These are phyloP conservation scores for Coptodon rendalli DNA, from an alignment of 2,113 vertebrate species.

Conservation along the genomic window DNA sequence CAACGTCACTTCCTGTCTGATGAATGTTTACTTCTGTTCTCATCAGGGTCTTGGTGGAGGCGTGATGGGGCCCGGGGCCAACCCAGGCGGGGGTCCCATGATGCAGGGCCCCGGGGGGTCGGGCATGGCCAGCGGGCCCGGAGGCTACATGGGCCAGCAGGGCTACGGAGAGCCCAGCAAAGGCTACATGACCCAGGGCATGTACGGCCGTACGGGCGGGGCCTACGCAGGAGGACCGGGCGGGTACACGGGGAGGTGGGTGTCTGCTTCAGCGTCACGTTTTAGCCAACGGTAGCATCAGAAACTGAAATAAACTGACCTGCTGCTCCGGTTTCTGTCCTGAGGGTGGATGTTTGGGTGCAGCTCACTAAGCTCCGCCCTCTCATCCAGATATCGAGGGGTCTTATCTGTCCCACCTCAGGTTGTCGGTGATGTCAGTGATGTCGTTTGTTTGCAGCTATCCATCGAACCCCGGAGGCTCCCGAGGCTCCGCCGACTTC, in stretches of 20 bases:
- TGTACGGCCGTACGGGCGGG: conserved; percentile 77
- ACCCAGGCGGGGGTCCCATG: conserved; percentile 76
- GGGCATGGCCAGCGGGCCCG: conserved; percentile 71
- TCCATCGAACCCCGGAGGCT: conserved; percentile 54
- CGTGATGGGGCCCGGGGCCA: conserved; percentile 82
- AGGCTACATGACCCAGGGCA: conserved; percentile 78
- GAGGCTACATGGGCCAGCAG: conserved; percentile 83
- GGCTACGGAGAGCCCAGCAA: conserved; percentile 80
- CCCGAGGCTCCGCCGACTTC: conserved; percentile 79
- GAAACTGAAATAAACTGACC: background rate
- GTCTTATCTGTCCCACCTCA: background rate
- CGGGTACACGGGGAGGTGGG: conserved; percentile 74
- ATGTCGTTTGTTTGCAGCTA: conserved; percentile 67
- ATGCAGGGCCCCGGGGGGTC: conserved; percentile 77
- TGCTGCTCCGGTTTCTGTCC: background rate
- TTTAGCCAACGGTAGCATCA: background rate
- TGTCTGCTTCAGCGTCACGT: background rate
- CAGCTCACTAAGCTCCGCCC: background rate
- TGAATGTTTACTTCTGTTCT: background rate
- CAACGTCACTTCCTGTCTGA: background rate
- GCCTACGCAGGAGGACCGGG: conserved; percentile 68
- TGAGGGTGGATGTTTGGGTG: background rate
- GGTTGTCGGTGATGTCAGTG: background rate
- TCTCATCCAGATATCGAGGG: background rate
- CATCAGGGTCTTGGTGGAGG: conserved; percentile 81